Evolutionary conservation across 2,113 vertebrate species (phyloP), one percentile per base, ranked within the genome.

Genomic region (Falcunculus frontatus): DNA sequence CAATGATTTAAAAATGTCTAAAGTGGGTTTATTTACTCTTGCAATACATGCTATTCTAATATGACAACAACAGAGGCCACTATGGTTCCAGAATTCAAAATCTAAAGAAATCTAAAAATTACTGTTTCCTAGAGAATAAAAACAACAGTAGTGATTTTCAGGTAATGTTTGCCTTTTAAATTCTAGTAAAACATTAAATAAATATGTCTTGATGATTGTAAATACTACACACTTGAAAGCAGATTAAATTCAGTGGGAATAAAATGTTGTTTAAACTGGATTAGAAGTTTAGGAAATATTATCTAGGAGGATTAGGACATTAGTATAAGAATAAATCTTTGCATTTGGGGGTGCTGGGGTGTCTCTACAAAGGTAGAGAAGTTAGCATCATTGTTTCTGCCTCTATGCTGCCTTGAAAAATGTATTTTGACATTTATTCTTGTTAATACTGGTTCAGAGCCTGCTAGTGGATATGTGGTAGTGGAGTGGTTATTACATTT

Each of bases 61-160:
- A 93, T 62, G 62, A 52, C 44, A 95, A 98, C 98, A 96, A 96
- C 81, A 98, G 98, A 98, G 98, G 98, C 89, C 98, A 98, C 96
- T 97, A 94, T 97, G 95, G 87, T 72, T 96, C 96, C 69, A 98
- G 96, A 90, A 70, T 97, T 97, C 77, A 83, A 81, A 86, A 96
- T 81, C 62, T 88, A 42, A 82, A 89, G 79, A 65, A 26, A 13
- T 19, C 11, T 64, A 15, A 87, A 81, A 80, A 73, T 89, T 73
- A 67, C 50, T 30, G 8, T 47, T 73, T 90, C 17, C 25, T 78
- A 68, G 47, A 70, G 70, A 80, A 82, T 29, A 64, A 77, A 78
- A 87, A 29, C 15, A 84, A 91, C 53, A 73, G 6, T 6, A 29
- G 12, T 22, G 22, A 9, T 59, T 70, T 82, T 65, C 35, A 93